Conservation (phyloP, 1,140 invertebrate species). For the Lerema accius region DNA sequence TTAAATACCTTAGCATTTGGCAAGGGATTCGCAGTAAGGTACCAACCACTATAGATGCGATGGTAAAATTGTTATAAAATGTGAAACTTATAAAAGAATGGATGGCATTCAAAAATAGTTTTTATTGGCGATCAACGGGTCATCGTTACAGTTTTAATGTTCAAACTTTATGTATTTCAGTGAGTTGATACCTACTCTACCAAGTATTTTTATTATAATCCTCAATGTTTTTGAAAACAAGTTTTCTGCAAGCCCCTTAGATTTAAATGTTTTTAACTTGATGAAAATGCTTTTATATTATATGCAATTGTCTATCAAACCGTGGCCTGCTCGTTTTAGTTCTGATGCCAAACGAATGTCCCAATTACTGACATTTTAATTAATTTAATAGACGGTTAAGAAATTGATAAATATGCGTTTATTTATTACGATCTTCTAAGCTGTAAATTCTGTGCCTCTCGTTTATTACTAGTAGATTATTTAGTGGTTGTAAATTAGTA, state of each 20-base stretch:
- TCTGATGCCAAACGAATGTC: slow-evolving; percentile 11
- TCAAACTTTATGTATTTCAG: not conserved
- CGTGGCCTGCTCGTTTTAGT: slow-evolving; percentile 8
- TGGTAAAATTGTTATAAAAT: not conserved
- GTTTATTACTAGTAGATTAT: not conserved
- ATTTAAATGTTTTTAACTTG: too few relatives aligned
- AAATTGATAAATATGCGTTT: slow-evolving; percentile 14
- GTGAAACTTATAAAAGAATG: not conserved
- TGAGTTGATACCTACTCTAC: slow-evolving; percentile 5
- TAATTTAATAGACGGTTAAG: not conserved
- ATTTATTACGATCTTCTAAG: slow-evolving; percentile 5
- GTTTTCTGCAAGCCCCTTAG: too few relatives aligned
- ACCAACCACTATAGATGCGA: not conserved
- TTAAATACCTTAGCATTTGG: slow-evolving; percentile 44
- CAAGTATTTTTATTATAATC: not conserved
- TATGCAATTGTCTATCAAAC: not conserved
- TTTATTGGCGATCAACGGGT: not conserved
- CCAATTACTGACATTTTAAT: slow-evolving; percentile 13
- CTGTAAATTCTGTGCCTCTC: slow-evolving; percentile 1
- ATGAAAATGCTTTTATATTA: not conserved
- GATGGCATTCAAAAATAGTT: not conserved
- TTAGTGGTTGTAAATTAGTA: not conserved
- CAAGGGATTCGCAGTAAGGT: too few relatives aligned
- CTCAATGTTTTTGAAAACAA: not conserved
- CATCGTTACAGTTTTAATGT: not conserved